Evolutionary conservation across 2,888 invertebrate species (phyloP).

Genomic region (Cephus nigrinus): DNA sequence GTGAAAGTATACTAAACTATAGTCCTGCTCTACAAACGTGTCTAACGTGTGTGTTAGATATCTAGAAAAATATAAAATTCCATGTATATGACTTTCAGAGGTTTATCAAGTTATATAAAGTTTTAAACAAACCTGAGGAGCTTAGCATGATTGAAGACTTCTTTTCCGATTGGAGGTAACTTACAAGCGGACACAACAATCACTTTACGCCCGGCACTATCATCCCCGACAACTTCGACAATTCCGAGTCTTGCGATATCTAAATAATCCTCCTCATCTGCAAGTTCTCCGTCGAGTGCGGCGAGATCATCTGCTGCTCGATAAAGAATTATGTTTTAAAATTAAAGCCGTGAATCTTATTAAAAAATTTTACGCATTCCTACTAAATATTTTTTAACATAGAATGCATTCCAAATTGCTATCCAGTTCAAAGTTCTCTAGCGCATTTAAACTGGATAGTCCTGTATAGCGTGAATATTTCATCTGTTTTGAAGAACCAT

Average conservation of each 20-base stretch:
- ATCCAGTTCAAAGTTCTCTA: too few species aligned
- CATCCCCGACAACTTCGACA: slow-evolving; percentile 86
- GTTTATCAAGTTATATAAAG: background rate
- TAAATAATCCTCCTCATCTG: slow-evolving; percentile 72
- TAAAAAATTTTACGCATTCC: background rate
- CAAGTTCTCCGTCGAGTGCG: slow-evolving; percentile 59
- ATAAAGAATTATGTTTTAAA: slow-evolving; percentile 10
- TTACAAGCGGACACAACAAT: slow-evolving; percentile 96
- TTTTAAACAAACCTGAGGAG: slow-evolving; percentile 73
- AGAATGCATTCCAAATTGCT: background rate
- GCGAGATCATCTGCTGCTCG: slow-evolving; percentile 59
- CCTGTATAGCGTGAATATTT: background rate
- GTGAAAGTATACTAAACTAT: slow-evolving; percentile 98
- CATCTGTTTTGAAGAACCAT: background rate
- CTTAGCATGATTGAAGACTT: slow-evolving; percentile 79
- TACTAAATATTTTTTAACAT: background rate
- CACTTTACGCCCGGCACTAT: slow-evolving; percentile 89
- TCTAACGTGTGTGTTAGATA: slow-evolving; percentile 95
- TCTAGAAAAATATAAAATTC: slow-evolving; percentile 68
- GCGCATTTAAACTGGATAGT: background rate
- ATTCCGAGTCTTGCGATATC: slow-evolving; percentile 82
- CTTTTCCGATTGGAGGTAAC: slow-evolving; percentile 74
- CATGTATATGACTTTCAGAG: background rate
- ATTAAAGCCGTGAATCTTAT: background rate
- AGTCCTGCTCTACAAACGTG: slow-evolving; percentile 98